Conservation (phyloP, 2,797 vertebrate species). For the Platyrinchus mystaceus region DNA sequence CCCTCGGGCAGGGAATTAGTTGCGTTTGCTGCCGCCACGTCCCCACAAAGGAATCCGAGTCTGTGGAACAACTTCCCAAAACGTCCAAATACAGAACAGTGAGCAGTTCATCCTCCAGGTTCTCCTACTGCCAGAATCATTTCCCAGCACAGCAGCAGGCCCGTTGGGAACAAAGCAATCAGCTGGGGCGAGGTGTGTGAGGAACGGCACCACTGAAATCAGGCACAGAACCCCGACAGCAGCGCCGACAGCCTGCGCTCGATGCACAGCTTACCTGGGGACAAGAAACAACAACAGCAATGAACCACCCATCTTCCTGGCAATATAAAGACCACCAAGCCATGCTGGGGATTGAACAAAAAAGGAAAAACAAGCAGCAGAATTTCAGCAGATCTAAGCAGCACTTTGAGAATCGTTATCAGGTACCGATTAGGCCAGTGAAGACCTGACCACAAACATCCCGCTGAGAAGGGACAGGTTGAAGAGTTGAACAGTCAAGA, state of each 20-base stretch:
- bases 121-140: neutral
- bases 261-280: slow-evolving; percentile 90
- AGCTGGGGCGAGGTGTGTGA: neutral
- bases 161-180: neutral
- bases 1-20: neutral
- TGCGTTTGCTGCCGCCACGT: neutral
- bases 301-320: neutral
- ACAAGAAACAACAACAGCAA: neutral
- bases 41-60: neutral
- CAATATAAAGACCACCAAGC: neutral
- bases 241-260: slow-evolving; percentile 89
- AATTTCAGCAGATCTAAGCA: neutral
- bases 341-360: neutral
- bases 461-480: neutral
- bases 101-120: slow-evolving; percentile 18
- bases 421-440: fast-evolving
- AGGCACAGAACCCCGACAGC: slow-evolving; percentile 77
- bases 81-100: neutral
- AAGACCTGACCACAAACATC: neutral
- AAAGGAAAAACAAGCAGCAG: neutral
- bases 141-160: neutral
- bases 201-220: slow-evolving; percentile 33
- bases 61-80: slow-evolving; percentile 39
- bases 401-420: neutral
- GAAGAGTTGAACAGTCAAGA: neutral